Evolutionary conservation across 2,888 invertebrate species (phyloP).

Genomic region (Epirrita christyi): DNA sequence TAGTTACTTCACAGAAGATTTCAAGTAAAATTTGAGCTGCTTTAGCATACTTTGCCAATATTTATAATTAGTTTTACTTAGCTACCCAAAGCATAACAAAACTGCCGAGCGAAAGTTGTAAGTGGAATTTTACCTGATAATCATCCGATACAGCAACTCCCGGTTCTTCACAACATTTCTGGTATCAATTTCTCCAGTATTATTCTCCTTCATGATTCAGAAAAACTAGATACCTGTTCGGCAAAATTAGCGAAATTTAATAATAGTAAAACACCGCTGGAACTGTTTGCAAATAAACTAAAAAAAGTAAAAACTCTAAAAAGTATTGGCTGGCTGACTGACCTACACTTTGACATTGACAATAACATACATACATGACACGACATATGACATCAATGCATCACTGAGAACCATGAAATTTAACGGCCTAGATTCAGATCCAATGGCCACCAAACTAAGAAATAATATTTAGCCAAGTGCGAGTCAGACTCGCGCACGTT

Average conservation of each 20-base stretch:
- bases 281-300: slow-evolving; percentile 4
- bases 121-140: slow-evolving; percentile 88
- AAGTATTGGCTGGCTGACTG: too few relatives aligned
- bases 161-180: slow-evolving; percentile 94
- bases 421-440: too few relatives aligned
- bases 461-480: too few relatives aligned
- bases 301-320: too few relatives aligned
- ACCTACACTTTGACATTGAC: too few relatives aligned
- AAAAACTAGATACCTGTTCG: background rate
- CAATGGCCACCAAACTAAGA: too few relatives aligned
- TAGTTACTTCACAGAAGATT: background rate
- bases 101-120: background rate
- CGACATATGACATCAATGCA: too few relatives aligned
- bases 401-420: too few relatives aligned
- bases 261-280: background rate
- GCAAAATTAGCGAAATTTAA: background rate
- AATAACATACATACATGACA: too few relatives aligned
- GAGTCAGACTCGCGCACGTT: too few relatives aligned
- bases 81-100: background rate
- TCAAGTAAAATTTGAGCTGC: background rate
- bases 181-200: slow-evolving; percentile 85
- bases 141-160: slow-evolving; percentile 94
- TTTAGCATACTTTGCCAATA: background rate
- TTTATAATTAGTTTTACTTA: too few relatives aligned
- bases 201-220: slow-evolving; percentile 69